Evolutionary conservation across 2,888 invertebrate species (phyloP).

Genomic region (Chrysomela aeneicollis): DNA sequence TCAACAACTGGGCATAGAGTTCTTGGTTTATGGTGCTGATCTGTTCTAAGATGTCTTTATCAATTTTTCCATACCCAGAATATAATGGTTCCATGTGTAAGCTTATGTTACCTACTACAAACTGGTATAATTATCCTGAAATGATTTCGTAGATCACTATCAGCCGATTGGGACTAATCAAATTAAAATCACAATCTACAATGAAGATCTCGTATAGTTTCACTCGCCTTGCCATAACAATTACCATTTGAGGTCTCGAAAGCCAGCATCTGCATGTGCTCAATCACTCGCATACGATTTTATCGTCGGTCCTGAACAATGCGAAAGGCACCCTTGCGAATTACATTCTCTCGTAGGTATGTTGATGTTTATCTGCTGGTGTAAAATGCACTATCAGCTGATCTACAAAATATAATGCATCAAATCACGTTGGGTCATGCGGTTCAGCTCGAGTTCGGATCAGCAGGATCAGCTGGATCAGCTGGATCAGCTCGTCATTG

Average conservation of each 20-base stretch:
- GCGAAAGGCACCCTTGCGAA: slow-evolving; percentile 20
- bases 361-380: slow-evolving; percentile 13
- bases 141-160: not conserved
- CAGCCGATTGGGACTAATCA: not conserved
- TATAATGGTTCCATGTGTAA: no score
- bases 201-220: not conserved
- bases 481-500: not conserved
- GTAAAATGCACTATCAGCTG: slow-evolving; percentile 17
- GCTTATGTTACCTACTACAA: not conserved
- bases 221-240: not conserved
- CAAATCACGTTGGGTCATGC: not conserved
- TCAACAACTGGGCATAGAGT: no score
- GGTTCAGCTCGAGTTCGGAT: not conserved
- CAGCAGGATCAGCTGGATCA: no score
- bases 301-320: slow-evolving; percentile 15
- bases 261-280: slow-evolving; percentile 20
- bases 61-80: no score
- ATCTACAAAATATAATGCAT: slow-evolving; percentile 7
- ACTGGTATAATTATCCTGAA: not conserved
- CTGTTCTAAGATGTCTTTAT: no score
- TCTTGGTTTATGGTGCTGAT: no score
- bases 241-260: slow-evolving; percentile 4
- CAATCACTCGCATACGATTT: slow-evolving; percentile 6
- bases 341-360: slow-evolving; percentile 7
- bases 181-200: not conserved